A percentile compares a stretch with the other conserved stretches of the same genome.
phyloP scores from a whole-genome alignment of 2,888 invertebrate species.

The Helleia helle region DNA sequence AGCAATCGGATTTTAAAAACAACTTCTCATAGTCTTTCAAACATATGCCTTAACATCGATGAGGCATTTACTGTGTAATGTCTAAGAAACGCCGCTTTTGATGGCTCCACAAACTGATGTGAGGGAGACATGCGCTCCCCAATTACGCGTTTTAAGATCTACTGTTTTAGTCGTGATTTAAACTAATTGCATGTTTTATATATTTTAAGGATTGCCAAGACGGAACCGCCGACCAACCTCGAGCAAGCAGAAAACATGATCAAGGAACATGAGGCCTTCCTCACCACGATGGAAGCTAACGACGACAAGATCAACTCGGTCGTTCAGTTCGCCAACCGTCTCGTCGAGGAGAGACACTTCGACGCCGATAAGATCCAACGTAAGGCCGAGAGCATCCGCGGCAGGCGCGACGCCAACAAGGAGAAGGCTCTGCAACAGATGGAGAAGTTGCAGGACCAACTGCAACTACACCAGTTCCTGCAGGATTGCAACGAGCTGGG shows the following conservation, averaged over 20 bases:
- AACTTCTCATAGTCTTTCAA: too few relatives aligned
- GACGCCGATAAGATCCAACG: constrained; percentile 97
- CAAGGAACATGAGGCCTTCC: constrained; percentile 98
- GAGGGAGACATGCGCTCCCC: too few relatives aligned
- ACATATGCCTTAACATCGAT: too few relatives aligned
- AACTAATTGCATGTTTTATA: neutral
- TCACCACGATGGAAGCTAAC: constrained; percentile 99
- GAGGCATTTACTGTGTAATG: too few relatives aligned
- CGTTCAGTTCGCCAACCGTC: constrained; percentile 92
- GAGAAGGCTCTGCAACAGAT: constrained; percentile 93
- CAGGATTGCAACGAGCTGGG: constrained; percentile 96
- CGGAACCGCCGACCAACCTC: constrained; percentile 94
- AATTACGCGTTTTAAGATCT: too few relatives aligned
- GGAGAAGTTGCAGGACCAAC: constrained; percentile 94
- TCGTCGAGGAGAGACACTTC: constrained; percentile 95
- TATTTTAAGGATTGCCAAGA: constrained; percentile 83
- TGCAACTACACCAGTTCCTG: constrained; percentile 96
- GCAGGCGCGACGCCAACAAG: constrained; percentile 90
- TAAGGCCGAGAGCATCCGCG: constrained; percentile 95
- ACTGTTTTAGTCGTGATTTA: too few relatives aligned
- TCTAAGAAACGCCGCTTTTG: too few relatives aligned
- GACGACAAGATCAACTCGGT: constrained; percentile 99
- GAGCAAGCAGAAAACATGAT: constrained; percentile 98
- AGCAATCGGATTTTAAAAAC: too few relatives aligned
- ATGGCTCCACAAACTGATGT: too few relatives aligned